phyloP scores from a whole-genome alignment of 2,797 vertebrate genomes.

The Naso thynnoides region DNA sequence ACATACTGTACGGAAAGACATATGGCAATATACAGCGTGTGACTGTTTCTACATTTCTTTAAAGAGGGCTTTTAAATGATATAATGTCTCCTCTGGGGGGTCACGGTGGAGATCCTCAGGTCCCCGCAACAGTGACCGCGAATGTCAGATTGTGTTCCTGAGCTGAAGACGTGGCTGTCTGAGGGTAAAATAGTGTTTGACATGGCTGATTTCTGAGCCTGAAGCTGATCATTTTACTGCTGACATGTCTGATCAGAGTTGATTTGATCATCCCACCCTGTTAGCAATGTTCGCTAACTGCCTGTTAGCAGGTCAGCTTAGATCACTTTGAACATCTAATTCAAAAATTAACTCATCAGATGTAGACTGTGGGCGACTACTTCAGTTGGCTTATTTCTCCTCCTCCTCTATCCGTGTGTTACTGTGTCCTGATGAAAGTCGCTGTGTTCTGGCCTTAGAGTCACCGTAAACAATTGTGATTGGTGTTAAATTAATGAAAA shows the following conservation, averaged over 20 bases:
- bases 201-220: slow-evolving; percentile 44
- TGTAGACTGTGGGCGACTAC: too few relatives aligned
- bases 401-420: too few relatives aligned
- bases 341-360: too few relatives aligned
- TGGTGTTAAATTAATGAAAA: too few relatives aligned
- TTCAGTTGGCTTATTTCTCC: too few relatives aligned
- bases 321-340: too few relatives aligned
- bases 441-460: too few relatives aligned
- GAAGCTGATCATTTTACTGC: slow-evolving; percentile 46
- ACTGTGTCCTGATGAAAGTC: too few relatives aligned
- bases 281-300: slow-evolving; percentile 24
- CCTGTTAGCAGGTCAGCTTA: background rate
- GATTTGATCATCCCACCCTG: slow-evolving; percentile 33
- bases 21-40: background rate
- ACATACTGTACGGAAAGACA: background rate
- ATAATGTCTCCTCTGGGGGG: slow-evolving; percentile 2
- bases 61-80: slow-evolving; percentile 3
- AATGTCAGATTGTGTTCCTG: slow-evolving; percentile 45
- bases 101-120: slow-evolving; percentile 2
- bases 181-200: slow-evolving; percentile 52
- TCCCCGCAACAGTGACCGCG: slow-evolving; percentile 1
- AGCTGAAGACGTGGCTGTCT: slow-evolving; percentile 16
- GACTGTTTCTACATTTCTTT: slow-evolving; percentile 2
- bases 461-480: too few relatives aligned
- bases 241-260: slow-evolving; percentile 51